phyloP scores from a whole-genome alignment of 1,140 invertebrate genomes.

The Drosophila virilis region DNA sequence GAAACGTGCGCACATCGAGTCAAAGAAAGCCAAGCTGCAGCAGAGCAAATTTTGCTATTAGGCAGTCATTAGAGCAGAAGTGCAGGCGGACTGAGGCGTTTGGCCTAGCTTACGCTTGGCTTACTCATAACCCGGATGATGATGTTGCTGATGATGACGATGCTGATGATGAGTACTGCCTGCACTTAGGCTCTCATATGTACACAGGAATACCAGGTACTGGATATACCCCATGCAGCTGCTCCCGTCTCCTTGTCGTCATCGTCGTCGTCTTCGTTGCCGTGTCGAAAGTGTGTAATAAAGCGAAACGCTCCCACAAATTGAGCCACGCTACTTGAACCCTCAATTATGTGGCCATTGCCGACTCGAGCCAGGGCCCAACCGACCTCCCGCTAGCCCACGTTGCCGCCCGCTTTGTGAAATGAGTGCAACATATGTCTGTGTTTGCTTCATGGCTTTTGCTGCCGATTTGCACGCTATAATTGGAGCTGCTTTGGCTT shows the following conservation, averaged over 20 bases:
- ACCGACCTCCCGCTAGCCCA: neutral
- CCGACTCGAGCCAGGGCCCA: slow-evolving; percentile 23
- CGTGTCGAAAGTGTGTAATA: slow-evolving; percentile 81
- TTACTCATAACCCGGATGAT: slow-evolving; percentile 44
- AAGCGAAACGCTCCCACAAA: slow-evolving; percentile 77
- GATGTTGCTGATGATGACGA: slow-evolving; percentile 22
- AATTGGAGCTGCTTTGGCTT: slow-evolving; percentile 65
- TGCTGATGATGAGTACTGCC: slow-evolving; percentile 37
- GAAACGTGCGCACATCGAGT: slow-evolving; percentile 72
- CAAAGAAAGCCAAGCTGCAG: slow-evolving; percentile 48
- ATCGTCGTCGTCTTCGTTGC: slow-evolving; percentile 36
- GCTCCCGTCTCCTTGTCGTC: slow-evolving; percentile 16
- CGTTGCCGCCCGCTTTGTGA: slow-evolving; percentile 52
- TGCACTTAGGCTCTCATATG: slow-evolving; percentile 19
- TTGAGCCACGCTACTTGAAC: slow-evolving; percentile 78
- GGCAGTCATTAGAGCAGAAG: slow-evolving; percentile 77
- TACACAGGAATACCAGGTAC: slow-evolving; percentile 18
- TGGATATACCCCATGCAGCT: slow-evolving; percentile 4
- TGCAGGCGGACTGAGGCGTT: slow-evolving; percentile 19
- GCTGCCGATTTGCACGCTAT: slow-evolving; percentile 74
- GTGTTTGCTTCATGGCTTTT: slow-evolving; percentile 68
- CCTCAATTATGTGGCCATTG: slow-evolving; percentile 79
- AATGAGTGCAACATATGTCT: slow-evolving; percentile 74
- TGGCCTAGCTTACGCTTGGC: slow-evolving; percentile 44
- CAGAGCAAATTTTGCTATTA: slow-evolving; percentile 77